These are phyloP conservation scores for Paragorgia papillata DNA, from an alignment of 92 coral and sea anemone species.

Conservation along the genomic window DNA sequence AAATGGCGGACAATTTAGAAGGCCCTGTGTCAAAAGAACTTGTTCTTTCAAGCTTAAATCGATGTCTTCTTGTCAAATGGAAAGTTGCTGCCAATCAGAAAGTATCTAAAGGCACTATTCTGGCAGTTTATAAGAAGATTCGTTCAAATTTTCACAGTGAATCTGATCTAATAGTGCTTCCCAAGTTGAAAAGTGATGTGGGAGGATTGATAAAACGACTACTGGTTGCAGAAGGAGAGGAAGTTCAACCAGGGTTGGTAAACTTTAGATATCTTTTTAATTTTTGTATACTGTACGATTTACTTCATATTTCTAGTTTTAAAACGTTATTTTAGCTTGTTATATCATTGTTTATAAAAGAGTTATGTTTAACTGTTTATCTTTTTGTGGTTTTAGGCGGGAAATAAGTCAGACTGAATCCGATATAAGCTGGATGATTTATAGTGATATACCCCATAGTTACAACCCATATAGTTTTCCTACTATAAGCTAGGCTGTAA, in stretches of 20 bases:
- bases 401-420: too few relatives aligned
- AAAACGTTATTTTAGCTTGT: too few relatives aligned
- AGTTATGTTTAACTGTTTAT: too few relatives aligned
- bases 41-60: slow-evolving; percentile 71
- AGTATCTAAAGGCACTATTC: slow-evolving; percentile 94
- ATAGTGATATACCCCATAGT: too few relatives aligned
- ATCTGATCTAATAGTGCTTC: slow-evolving; percentile 77
- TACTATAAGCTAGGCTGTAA: too few relatives aligned
- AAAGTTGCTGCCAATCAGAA: slow-evolving; percentile 76
- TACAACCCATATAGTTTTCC: too few relatives aligned
- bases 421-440: too few relatives aligned
- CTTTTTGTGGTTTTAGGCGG: too few relatives aligned
- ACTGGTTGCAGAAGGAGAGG: slow-evolving; percentile 88
- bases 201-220: slow-evolving; percentile 81
- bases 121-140: slow-evolving; percentile 80
- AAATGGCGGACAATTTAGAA: slow-evolving; percentile 87
- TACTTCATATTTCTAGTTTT: background rate
- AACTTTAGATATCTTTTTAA: background rate
- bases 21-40: slow-evolving; percentile 61
- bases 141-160: slow-evolving; percentile 56
- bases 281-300: background rate
- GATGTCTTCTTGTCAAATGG: slow-evolving; percentile 84
- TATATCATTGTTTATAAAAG: too few relatives aligned
- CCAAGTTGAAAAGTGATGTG: slow-evolving; percentile 79
- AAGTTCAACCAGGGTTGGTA: slow-evolving; percentile 78